Base-by-base conservation (phyloP, 2,797 vertebrate genomes). In the Liparis tanakae region DNA sequence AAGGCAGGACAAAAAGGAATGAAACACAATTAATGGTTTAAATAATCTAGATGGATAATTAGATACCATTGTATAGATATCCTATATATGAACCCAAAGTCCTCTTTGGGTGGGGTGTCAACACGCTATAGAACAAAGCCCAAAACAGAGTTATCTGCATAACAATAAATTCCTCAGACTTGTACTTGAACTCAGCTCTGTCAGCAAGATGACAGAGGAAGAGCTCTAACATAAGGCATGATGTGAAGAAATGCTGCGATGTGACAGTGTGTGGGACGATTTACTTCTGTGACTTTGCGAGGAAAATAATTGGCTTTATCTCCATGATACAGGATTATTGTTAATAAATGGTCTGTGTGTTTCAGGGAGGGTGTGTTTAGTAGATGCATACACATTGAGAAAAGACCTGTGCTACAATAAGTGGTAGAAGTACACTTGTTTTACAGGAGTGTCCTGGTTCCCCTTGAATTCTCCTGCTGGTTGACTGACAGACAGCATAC, bases 101-200 rank as follows among this genome's bases (percentile, higher is more conserved):
- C 56, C 48, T 70, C 3, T n/a, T 8, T 48, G 54, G 67, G 25
- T 67, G 33, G 59, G 56, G 34, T 58, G 39, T 61, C 68, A 78
- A 62, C 55, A 64, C 34, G n/a, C 46, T 41, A 22, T 18, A 68
- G 70, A 82, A 79, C 55, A 80, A 79, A 74, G 54, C 10, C 25
- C 62, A 54, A 66, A 53, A 65, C 34, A 76, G 33, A 69, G 25
- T n/a, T 76, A 83, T 80, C 77, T 82, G 65, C 67, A 63, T 67
- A 83, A 78, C 37, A 78, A 72, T 70, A 79, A 9, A 67, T 56
- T 59, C 22, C 20, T 72, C 34, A 80, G 48, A 74, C 51, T 55
- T 37, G 48, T 56, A 76, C 69, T 67, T 80, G 71, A 78, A 60
- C 58, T 57, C n/a, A 44, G 41, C 57, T 59, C 44, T 71, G 61